Conservation (phyloP, 2,888 invertebrate genomes). For the Orchestes rusci region DNA sequence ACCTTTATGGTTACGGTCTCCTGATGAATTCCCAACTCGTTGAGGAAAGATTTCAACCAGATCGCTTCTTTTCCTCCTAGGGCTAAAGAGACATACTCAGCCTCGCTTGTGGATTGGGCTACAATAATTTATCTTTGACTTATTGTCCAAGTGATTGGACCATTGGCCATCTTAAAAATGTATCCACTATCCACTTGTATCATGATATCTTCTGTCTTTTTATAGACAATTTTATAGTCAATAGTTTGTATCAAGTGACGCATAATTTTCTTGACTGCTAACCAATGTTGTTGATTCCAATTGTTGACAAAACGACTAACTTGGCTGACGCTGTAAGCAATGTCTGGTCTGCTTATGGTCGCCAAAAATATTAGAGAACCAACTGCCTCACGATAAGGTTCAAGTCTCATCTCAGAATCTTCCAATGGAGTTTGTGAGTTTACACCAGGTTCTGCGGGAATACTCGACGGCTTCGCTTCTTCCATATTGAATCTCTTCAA, state of each 20-base stretch:
- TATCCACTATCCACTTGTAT: conserved; percentile 7
- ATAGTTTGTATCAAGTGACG: conserved; percentile 11
- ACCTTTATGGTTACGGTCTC: neutral
- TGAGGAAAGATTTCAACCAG: conserved; percentile 7
- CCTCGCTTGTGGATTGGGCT: conserved; percentile 10
- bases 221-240: conserved; percentile 1
- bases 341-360: conserved; percentile 27
- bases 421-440: neutral
- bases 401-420: neutral
- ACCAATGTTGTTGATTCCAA: conserved; percentile 5
- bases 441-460: neutral
- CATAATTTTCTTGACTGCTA: conserved; percentile 18
- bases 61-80: conserved; percentile 8
- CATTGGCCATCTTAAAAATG: conserved; percentile 1
- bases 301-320: conserved; percentile 24
- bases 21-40: neutral
- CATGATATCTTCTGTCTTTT: neutral
- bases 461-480: neutral
- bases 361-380: conserved; percentile 24
- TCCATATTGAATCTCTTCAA: neutral
- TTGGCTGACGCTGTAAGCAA: conserved; percentile 22
- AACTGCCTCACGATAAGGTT: neutral
- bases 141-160: conserved; percentile 8
- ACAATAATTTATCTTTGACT: conserved; percentile 9
- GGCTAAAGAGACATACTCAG: conserved; percentile 9